Base-by-base conservation (phyloP, 2,888 invertebrate genomes). In the Athalia rosae region DNA sequence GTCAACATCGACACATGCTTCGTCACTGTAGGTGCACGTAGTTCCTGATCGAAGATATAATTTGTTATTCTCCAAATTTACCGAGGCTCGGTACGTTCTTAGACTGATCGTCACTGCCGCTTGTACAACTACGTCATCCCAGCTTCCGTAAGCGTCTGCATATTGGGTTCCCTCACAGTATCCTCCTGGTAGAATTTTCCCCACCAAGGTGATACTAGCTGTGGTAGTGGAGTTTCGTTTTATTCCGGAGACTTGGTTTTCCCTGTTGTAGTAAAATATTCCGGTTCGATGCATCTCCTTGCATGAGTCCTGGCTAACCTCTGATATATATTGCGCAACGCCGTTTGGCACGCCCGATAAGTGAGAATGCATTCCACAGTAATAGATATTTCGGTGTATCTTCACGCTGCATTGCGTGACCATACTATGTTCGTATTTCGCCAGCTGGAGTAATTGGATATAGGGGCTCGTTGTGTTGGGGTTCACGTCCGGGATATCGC, bases 71-170 rank as follows among this genome's bases (percentile, higher is more conserved):
- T 77, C 62, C 8, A 79, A 8, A 9, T 80, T 74, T 4, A 77
- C 53, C n/a, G 74, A 8, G 6, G 79, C 78, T 3, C 4, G 0
- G 45, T 78, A 74, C 0, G 59, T 76, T 41, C 13, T 50, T 9
- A 80, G 6, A 0, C 62, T 77, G 0, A 79, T 76, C 0, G 50
- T 76, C 4, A 80, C 56, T 13, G n/a, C 15, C 8, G 76, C 81
- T 3, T 76, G 15, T 6, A 64, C 79, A 0, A 79, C 76, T 0
- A 81, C 74, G 4, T 58, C 11, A 3, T 47, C 11, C 74, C 78
- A 78, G 8, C 76, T 59, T 28, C 78, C 78, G 11, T 79, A 78
- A 0, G n/a, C 48, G 45, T 79, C 78, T 0, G 74, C 78, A n/a
- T 47, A 76, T 0, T 28, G 41, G 7, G n/a, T 64, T 8, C 76